Base-by-base conservation (phyloP, 2,888 invertebrate genomes). In the Tetragonula carbonaria region DNA sequence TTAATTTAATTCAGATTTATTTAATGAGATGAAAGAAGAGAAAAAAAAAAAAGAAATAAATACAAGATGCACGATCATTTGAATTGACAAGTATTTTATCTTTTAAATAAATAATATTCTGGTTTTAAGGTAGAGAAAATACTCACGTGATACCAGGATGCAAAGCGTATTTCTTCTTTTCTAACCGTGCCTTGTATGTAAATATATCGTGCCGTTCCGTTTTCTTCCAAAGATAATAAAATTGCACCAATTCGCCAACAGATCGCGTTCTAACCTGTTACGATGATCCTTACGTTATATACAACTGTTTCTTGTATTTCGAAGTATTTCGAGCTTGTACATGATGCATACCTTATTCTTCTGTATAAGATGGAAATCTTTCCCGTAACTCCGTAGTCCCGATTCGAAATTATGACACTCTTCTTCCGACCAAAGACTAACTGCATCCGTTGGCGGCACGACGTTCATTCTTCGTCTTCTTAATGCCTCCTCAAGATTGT, bases 151-250 rank as follows among this genome's bases (percentile, higher is more conserved):
- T 97, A 74, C 98, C 98, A 8, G 98, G 98, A 95, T 98, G 98
- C 70, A 98, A 95, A 8, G 97, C 97, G 94, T 98, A 98, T 94
- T 98, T 98, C 94, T 98, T 98, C 95, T 99, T 99, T 93, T 98
- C 98, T 89, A 98, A 95, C 73, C 98, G 96, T 16, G 97, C 97
- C 95, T 98, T 98, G 93, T 98, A 97, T 0, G 98, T 98, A 94
- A 97, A 97, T 91, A 97, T 97, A 95, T 99, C 99, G 95, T 99
- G 99, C 28, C 99, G 96, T 93, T 99, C 99, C 50, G 99, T 99
- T 95, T 99, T 99, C 95, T 99, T 99, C 99, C 99, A 99, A 78
- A 99, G 96, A 92, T 98, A 98, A 95, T 98, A 98, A 95, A 99
- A 99, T 94, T 99, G 98, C 21, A 99, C 99, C 85, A 99, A 95